phyloP scores from a whole-genome alignment of 2,113 vertebrate genomes.

The Thymallus thymallus region DNA sequence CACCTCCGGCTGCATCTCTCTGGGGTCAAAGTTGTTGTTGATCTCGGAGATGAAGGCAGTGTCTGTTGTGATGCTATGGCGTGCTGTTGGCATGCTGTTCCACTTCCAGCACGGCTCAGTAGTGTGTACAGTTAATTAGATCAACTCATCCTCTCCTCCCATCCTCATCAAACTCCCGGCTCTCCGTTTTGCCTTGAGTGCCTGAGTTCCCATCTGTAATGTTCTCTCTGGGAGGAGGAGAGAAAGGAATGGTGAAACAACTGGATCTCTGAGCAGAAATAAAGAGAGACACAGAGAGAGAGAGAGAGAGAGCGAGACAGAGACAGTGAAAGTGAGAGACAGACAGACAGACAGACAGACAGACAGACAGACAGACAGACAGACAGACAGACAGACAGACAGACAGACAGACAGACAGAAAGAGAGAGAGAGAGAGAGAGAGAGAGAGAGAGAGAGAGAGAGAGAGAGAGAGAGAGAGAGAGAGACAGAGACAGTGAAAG shows the following conservation, averaged over 20 bases:
- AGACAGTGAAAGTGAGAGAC: not conserved
- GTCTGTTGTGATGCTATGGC: not conserved
- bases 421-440: too few species aligned
- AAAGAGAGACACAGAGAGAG: not conserved
- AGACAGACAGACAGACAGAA: not conserved
- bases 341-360: not conserved
- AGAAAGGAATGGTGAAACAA: not conserved
- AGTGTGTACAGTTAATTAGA: too few species aligned
- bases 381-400: too few species aligned
- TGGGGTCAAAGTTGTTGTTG: too few species aligned
- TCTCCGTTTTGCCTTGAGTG: too few species aligned
- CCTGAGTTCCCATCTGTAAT: too few species aligned
- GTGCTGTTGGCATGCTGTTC: too few species aligned
- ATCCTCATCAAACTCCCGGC: too few species aligned
- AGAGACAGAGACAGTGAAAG: not conserved
- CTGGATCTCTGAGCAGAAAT: too few species aligned
- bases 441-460: not conserved
- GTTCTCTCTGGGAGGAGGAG: not conserved
- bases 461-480: not conserved
- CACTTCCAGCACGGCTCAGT: too few species aligned
- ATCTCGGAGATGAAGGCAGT: not conserved
- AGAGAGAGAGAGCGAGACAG: not conserved
- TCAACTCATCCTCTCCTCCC: too few species aligned
- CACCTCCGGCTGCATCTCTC: too few species aligned
- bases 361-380: not conserved